phyloP scores from a whole-genome alignment of 2,797 vertebrate genomes.

The Urosaurus nigricauda region DNA sequence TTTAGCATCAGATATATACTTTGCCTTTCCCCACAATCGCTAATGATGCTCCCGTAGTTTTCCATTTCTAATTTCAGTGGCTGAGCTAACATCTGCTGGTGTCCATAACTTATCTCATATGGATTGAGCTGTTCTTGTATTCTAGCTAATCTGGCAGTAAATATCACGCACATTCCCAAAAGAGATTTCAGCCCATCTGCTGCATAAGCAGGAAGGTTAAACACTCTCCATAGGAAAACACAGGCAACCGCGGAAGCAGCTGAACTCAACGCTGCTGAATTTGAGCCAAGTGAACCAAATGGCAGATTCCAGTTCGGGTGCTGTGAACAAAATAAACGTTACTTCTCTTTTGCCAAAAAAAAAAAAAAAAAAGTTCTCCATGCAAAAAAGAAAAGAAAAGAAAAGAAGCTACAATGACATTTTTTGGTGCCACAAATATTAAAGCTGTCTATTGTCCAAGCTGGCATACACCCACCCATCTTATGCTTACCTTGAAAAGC shows the following conservation, averaged over 20 bases:
- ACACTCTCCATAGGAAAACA: constrained; percentile 25
- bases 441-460: not conserved
- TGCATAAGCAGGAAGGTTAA: not conserved
- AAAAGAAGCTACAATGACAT: too few relatives aligned
- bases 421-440: not conserved
- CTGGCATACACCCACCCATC: not conserved
- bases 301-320: constrained; percentile 13
- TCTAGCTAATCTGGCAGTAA: not conserved
- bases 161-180: constrained; percentile 19
- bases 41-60: constrained; percentile 10
- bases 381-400: too few relatives aligned
- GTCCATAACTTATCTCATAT: not conserved
- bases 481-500: too few relatives aligned
- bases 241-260: not conserved
- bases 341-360: not conserved
- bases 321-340: not conserved
- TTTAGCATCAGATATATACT: constrained; percentile 13
- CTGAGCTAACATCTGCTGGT: not conserved
- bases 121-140: constrained; percentile 18
- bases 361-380: too few relatives aligned
- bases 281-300: constrained; percentile 13
- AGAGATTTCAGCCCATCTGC: constrained; percentile 35
- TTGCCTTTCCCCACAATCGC: not conserved
- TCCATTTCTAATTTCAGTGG: constrained; percentile 19
- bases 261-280: constrained; percentile 11